Evolutionary conservation across 1,140 invertebrate genomes (phyloP), one percentile per base, ranked within the genome.

Genomic region (Drosophila ananassae): DNA sequence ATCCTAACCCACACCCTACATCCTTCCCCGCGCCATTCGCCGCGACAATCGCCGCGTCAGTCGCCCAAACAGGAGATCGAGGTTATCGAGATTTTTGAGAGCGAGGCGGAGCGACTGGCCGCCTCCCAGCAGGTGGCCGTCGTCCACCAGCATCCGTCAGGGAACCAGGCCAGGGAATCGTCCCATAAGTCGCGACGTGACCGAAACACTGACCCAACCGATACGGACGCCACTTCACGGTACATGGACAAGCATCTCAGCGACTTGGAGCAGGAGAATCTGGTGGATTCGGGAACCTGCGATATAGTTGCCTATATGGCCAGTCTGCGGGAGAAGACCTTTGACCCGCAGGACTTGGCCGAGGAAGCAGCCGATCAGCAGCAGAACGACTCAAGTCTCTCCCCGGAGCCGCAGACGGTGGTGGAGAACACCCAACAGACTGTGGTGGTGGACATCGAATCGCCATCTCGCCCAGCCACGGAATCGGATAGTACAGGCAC

Each of bases 231-330:
- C 52, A 67, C 72, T 0, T 25, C 79, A 1, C 73, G 78, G 3
- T 87, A 77, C 24, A 91, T 92, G 83, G 91, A 92, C 73, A 91
- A 91, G 58, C 91, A 92, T 48, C 64, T 92, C 34, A 82, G 89
- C 41, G 91, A 92, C 37, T 64, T 92, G 6, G 87, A 91, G 64
- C 85, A 83, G 44, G 91, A 92, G 74, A 67, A 90, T 48, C 54
- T 92, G 51, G 83, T 79, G 10, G 90, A 77, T 3, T 44, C 41
- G 5, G 80, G 82, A 24, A 92, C 91, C 13, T 91, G 89, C 53
- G 91, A 92, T 51, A 92, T 92, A 21, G 90, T 75, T 5, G 79
- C 91, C 60, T 92, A 92, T 52, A 92, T 92, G 91, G 91, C 87
- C 17, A 90, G 91, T 34, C 64, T 92, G 12, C 85, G 90, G 2